These are phyloP conservation scores for Neogale vison DNA, from an alignment of 2,113 vertebrate genomes.

Conservation along the genomic window DNA sequence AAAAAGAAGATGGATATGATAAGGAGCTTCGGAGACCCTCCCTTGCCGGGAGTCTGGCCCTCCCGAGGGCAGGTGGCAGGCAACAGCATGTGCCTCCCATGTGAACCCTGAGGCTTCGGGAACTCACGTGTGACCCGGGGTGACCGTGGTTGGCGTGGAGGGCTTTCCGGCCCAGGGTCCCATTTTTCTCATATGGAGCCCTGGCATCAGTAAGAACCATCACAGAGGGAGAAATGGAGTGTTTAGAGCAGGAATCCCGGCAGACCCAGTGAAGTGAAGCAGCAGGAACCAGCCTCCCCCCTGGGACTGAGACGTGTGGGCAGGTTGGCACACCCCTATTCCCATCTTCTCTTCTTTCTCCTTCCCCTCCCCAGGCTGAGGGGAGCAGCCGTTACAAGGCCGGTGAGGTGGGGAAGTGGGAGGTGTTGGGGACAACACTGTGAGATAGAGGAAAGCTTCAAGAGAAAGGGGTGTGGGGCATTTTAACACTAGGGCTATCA, in stretches of 20 bases:
- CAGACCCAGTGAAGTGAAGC: background rate
- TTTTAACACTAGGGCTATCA: background rate
- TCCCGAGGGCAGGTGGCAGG: background rate
- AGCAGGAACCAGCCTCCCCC: background rate
- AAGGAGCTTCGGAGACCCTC: background rate
- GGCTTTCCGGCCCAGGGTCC: background rate
- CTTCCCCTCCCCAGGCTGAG: background rate
- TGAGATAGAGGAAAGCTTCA: background rate
- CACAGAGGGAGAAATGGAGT: rapidly evolving
- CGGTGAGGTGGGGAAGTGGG: rapidly evolving
- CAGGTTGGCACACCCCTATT: rapidly evolving
- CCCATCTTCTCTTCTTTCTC: background rate
- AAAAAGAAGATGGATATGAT: background rate
- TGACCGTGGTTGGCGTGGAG: background rate
- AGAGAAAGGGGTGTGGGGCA: background rate
- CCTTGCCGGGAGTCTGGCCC: background rate
- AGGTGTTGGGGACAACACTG: background rate
- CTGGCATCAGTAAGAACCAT: background rate
- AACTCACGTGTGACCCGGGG: rapidly evolving
- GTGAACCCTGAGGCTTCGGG: background rate
- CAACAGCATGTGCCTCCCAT: rapidly evolving
- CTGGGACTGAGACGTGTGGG: background rate
- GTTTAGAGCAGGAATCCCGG: background rate
- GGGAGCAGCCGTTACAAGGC: background rate
- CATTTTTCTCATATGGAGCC: background rate